These are phyloP conservation scores for Acrocephalus kingi DNA, from an alignment of 2,113 vertebrate species.

Conservation along the genomic window DNA sequence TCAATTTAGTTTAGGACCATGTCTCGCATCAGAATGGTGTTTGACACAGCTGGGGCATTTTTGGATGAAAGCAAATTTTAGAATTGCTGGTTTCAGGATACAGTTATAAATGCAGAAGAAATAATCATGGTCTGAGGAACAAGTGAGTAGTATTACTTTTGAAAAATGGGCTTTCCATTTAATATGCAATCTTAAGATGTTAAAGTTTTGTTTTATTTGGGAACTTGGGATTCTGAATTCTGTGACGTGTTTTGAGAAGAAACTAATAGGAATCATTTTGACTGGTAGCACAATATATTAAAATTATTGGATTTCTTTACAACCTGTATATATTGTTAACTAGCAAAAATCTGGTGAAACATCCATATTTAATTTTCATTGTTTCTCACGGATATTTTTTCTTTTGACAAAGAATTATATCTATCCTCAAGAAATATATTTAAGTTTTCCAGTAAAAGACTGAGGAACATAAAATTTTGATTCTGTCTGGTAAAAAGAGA, in stretches of 20 bases:
- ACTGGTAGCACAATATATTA: neutral
- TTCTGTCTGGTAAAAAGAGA: neutral
- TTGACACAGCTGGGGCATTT: accelerated
- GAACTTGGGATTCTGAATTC: neutral
- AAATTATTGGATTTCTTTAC: neutral
- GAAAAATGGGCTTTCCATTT: neutral
- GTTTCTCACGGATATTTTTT: neutral
- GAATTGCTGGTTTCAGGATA: neutral
- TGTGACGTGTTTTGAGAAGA: neutral
- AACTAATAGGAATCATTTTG: neutral
- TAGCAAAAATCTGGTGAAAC: neutral
- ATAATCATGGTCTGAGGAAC: neutral
- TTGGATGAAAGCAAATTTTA: neutral
- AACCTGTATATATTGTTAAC: neutral
- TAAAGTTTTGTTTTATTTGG: neutral
- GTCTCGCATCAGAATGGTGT: neutral
- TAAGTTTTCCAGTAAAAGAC: neutral
- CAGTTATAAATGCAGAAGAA: neutral
- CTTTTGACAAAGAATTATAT: neutral
- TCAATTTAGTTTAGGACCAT: neutral
- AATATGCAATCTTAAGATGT: neutral
- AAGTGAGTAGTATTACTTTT: neutral
- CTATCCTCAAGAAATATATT: neutral
- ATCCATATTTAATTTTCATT: neutral
- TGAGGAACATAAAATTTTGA: neutral